Conservation (phyloP, 2,797 vertebrate genomes). For the Nannoperca obscura region DNA sequence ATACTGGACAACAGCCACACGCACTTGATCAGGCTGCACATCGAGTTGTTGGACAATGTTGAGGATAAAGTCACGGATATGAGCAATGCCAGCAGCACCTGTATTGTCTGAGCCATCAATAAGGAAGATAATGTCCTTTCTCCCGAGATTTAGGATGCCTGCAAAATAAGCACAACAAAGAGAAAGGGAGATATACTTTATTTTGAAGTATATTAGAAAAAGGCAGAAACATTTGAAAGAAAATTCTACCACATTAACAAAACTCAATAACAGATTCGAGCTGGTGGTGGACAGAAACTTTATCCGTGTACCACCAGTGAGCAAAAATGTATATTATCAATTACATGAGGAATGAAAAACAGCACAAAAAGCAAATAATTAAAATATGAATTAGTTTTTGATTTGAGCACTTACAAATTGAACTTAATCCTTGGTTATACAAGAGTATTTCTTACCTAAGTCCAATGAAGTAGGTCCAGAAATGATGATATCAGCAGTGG, state of each 20-base stretch:
- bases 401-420: neutral
- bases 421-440: neutral
- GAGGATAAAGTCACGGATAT: conserved; percentile 93
- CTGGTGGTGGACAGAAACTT: neutral
- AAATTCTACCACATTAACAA: neutral
- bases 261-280: neutral
- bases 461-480: conserved; percentile 10
- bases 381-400: neutral
- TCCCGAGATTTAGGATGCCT: conserved; percentile 79
- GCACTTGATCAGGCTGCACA: conserved; percentile 89
- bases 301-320: no score
- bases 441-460: conserved; percentile 69
- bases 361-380: neutral
- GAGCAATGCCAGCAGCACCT: conserved; percentile 81
- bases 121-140: conserved; percentile 93
- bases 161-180: conserved; percentile 42
- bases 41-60: conserved; percentile 89
- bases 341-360: neutral
- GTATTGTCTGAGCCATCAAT: conserved; percentile 92
- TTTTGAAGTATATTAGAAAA: neutral
- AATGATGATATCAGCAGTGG: conserved; percentile 71
- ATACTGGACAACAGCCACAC: conserved; percentile 92
- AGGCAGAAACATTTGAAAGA: neutral
- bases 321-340: neutral
- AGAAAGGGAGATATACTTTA: neutral